A percentile compares a stretch with the other conserved stretches of the same genome.
These are phyloP conservation scores for Barbus barbus DNA, from an alignment of 2,113 vertebrate genomes.

Conservation along the genomic window DNA sequence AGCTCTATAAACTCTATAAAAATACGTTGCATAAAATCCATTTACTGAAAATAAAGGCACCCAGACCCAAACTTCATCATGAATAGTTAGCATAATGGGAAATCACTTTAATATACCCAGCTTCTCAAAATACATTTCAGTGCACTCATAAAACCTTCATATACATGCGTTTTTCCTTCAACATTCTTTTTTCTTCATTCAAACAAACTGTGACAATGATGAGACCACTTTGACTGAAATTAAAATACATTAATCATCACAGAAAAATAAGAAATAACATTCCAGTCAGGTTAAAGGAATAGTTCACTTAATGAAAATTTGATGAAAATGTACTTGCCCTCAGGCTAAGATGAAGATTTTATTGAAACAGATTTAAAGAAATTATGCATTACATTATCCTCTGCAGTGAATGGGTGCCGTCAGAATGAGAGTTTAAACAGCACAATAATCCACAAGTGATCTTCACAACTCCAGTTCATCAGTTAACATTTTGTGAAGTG, in stretches of 20 bases:
- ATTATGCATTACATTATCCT: neutral
- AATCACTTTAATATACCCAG: conserved; percentile 48
- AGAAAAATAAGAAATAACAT: conserved; percentile 11
- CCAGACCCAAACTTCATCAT: neutral
- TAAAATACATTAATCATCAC: conserved; percentile 7
- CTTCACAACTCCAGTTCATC: too few relatives aligned
- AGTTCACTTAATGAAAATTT: neutral
- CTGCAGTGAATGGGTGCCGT: too few relatives aligned
- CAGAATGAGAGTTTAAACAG: too few relatives aligned
- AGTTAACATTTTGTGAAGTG: too few relatives aligned
- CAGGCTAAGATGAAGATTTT: neutral
- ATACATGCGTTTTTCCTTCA: conserved; percentile 30
- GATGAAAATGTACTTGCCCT: neutral
- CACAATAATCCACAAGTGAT: too few relatives aligned
- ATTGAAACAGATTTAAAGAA: neutral
- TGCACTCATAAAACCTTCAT: conserved; percentile 51
- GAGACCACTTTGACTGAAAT: conserved; percentile 38
- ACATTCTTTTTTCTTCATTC: conserved; percentile 65
- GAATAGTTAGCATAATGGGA: conserved; percentile 9
- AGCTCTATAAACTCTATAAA: neutral
- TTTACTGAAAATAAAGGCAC: neutral
- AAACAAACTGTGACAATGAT: conserved; percentile 47
- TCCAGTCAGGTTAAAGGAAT: conserved; percentile 1
- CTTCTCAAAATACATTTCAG: conserved; percentile 42
- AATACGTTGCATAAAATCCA: neutral